Percentiles rank a stretch among this genome's conserved stretches.
Conservation (phyloP, 2,888 invertebrate species). For the Cephonodes hylas region DNA sequence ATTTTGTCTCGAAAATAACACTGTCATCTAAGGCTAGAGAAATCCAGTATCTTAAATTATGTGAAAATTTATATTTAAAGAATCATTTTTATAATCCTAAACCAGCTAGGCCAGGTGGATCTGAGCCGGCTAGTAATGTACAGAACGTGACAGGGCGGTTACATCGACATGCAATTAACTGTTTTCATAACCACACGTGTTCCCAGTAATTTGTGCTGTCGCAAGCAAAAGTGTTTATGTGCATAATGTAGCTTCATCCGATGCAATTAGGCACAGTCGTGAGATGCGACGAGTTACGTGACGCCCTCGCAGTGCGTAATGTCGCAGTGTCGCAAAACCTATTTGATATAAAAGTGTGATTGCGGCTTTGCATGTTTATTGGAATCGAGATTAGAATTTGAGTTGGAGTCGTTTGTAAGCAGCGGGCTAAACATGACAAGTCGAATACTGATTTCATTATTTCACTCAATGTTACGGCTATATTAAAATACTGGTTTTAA, state of each 20-base stretch:
- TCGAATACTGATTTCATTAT: too few relatives aligned
- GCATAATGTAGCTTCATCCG: slow-evolving; percentile 17
- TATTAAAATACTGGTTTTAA: not conserved
- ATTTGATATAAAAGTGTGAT: not conserved
- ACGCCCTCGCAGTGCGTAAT: not conserved
- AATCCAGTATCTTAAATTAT: not conserved
- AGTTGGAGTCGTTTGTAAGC: not conserved
- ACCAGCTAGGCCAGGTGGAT: not conserved
- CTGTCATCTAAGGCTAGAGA: too few relatives aligned
- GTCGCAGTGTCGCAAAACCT: slow-evolving; percentile 4
- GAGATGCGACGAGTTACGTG: slow-evolving; percentile 8
- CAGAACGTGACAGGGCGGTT: not conserved
- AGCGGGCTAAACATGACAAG: too few relatives aligned
- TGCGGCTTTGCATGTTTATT: not conserved
- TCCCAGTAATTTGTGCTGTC: slow-evolving; percentile 11
- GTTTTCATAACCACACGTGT: slow-evolving; percentile 1
- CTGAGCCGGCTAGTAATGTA: not conserved
- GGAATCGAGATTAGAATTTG: not conserved
- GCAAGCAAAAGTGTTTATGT: slow-evolving; percentile 19
- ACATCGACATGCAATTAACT: not conserved
- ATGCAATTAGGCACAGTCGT: slow-evolving; percentile 22
- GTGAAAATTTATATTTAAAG: too few relatives aligned
- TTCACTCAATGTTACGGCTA: not conserved
- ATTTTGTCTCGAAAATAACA: too few relatives aligned
- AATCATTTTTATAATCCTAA: too few relatives aligned